phyloP scores from a whole-genome alignment of 2,797 vertebrate species.

The Pteronotus mesoamericanus region DNA sequence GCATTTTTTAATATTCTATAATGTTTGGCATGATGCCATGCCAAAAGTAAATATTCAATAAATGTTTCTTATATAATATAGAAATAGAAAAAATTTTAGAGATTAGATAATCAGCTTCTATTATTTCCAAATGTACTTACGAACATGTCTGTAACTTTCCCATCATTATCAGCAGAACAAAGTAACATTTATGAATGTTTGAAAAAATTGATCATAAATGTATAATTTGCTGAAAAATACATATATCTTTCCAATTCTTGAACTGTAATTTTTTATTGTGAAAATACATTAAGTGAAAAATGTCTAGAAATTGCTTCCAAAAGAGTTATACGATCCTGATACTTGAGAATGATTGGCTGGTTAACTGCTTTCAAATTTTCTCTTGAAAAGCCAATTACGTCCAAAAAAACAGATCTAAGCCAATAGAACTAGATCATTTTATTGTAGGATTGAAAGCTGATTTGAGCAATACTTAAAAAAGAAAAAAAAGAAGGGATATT shows the following conservation, averaged over 20 bases:
- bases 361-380: conserved; percentile 25
- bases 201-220: neutral
- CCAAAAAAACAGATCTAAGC: neutral
- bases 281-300: conserved; percentile 27
- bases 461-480: neutral
- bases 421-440: neutral
- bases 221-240: conserved; percentile 18
- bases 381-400: neutral
- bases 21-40: neutral
- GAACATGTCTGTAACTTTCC: neutral
- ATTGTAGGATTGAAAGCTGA: neutral
- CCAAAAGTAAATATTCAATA: neutral
- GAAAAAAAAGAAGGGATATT: neutral
- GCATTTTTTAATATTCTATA: neutral
- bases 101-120: neutral
- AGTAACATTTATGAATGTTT: conserved; percentile 28
- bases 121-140: conserved; percentile 21
- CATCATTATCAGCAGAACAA: conserved; percentile 9
- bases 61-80: neutral
- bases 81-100: neutral
- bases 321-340: neutral
- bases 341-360: neutral
- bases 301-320: conserved; percentile 30
- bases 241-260: neutral
- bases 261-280: conserved; percentile 16